Conservation (phyloP, 2,888 invertebrate genomes). For the Dioctria linearis region DNA sequence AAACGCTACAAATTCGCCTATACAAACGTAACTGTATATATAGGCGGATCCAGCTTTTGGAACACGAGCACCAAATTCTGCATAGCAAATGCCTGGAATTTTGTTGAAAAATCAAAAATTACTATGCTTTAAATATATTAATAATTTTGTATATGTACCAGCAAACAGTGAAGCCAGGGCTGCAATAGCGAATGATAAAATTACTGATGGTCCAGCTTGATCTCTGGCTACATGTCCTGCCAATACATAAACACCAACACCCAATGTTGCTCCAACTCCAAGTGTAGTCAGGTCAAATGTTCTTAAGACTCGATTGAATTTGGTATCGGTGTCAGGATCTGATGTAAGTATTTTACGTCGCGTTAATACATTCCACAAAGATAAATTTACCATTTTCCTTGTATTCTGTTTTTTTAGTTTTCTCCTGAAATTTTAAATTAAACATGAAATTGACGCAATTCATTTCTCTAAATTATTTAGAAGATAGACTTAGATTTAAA, state of each 20-base stretch:
- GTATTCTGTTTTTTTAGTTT: background rate
- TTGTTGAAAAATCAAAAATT: background rate
- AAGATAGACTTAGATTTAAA: too few species aligned
- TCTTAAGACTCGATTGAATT: slow-evolving; percentile 67
- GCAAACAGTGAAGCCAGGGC: slow-evolving; percentile 88
- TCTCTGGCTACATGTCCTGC: slow-evolving; percentile 84
- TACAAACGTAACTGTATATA: slow-evolving; percentile 84
- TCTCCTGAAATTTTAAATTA: background rate
- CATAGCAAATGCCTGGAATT: slow-evolving; percentile 84
- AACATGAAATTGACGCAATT: background rate
- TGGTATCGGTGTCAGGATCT: slow-evolving; percentile 64
- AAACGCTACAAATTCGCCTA: slow-evolving; percentile 91
- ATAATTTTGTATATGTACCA: slow-evolving; percentile 72
- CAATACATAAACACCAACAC: slow-evolving; percentile 91
- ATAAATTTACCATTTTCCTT: slow-evolving; percentile 45
- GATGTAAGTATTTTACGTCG: slow-evolving; percentile 66
- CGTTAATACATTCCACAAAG: slow-evolving; percentile 69
- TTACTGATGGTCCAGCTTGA: slow-evolving; percentile 87
- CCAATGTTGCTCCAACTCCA: slow-evolving; percentile 85
- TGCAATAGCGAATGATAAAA: slow-evolving; percentile 90
- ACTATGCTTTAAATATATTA: background rate
- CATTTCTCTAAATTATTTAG: too few species aligned
- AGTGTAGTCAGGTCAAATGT: slow-evolving; percentile 82
- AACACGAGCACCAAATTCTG: slow-evolving; percentile 84
- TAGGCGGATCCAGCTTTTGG: slow-evolving; percentile 94